phyloP scores from a whole-genome alignment of 2,797 vertebrate species.

The Morus bassanus region DNA sequence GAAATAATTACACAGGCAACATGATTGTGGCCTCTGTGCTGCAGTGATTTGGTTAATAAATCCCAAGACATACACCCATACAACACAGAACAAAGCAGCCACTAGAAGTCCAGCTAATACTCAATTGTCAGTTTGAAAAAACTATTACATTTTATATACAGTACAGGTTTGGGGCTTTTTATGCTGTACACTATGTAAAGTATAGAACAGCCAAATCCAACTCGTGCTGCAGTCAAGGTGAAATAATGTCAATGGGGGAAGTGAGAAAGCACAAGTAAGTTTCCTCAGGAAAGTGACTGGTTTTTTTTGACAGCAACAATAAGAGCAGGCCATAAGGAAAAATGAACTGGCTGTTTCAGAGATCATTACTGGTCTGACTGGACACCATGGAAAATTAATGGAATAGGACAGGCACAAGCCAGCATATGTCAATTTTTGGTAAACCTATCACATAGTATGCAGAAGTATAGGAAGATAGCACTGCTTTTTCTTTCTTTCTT shows the following conservation, averaged over 20 bases:
- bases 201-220: no score
- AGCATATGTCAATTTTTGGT: background rate
- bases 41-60: background rate
- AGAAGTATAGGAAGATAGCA: background rate
- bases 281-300: no score
- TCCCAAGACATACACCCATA: background rate
- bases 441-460: background rate
- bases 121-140: background rate
- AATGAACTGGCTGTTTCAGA: no score
- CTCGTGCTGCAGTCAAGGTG: no score
- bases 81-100: background rate
- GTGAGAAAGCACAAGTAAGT: no score
- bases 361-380: no score
- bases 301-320: no score
- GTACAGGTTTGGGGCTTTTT: background rate
- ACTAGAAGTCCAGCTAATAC: background rate
- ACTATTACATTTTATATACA: background rate
- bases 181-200: no score
- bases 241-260: no score
- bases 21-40: background rate
- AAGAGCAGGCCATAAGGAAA: no score
- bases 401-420: background rate
- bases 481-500: background rate
- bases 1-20: background rate
- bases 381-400: no score